These are phyloP conservation scores for Schizopygopsis pylzovi DNA, from an alignment of 2,797 vertebrate genomes.

Conservation along the genomic window DNA sequence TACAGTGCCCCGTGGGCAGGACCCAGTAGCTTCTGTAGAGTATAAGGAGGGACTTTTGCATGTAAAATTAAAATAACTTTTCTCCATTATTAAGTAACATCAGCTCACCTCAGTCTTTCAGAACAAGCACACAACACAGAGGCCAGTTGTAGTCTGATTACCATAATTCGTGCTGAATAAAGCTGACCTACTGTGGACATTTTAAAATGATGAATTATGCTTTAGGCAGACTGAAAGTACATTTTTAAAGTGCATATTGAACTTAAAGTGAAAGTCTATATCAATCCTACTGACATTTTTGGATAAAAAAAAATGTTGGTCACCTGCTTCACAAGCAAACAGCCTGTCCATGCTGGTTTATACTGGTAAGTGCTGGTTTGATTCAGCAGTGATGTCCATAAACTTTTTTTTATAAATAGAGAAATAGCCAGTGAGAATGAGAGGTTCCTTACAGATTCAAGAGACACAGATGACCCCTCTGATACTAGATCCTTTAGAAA, in stretches of 20 bases:
- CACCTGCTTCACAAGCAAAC: neutral
- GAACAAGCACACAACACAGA: neutral
- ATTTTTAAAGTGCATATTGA: neutral
- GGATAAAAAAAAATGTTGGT: neutral
- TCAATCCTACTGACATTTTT: neutral
- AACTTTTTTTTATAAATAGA: neutral
- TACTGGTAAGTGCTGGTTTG: neutral
- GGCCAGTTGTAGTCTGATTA: neutral
- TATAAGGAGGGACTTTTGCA: conserved; percentile 27
- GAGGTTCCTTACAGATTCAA: conserved; percentile 20
- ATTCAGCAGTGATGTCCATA: neutral
- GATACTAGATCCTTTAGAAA: conserved; percentile 29
- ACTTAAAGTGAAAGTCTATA: neutral
- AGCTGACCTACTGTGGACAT: neutral
- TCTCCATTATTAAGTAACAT: conserved; percentile 20
- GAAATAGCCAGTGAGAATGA: neutral
- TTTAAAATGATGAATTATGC: neutral
- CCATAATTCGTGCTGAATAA: neutral
- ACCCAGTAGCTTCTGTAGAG: neutral
- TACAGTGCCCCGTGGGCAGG: conserved; percentile 31
- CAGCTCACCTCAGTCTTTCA: neutral
- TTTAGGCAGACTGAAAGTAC: neutral
- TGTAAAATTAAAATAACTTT: conserved; percentile 48
- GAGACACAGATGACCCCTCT: conserved; percentile 3
- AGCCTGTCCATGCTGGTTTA: neutral